A percentile compares a stretch with the other conserved stretches of the same genome.
These are phyloP conservation scores for Calcarius lapponicus DNA, from an alignment of 2,797 vertebrate genomes.

Conservation along the genomic window DNA sequence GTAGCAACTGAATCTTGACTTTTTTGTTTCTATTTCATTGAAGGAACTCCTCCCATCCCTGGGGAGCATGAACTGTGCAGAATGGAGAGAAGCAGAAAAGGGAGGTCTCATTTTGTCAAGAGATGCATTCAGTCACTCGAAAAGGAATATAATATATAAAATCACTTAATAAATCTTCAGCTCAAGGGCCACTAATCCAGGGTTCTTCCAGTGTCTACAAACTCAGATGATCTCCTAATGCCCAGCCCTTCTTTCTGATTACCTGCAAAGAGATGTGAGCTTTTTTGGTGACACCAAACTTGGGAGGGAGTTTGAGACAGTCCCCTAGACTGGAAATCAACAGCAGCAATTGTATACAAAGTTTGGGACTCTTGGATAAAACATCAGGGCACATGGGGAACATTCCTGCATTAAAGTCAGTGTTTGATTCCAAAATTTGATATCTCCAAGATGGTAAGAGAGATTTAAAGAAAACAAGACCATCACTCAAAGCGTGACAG, in stretches of 20 bases:
- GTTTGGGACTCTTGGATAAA: constrained; percentile 28
- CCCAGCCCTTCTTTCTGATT: not conserved
- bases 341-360: constrained; percentile 28
- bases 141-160: not conserved
- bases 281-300: not conserved
- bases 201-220: not conserved
- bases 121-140: not conserved
- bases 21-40: constrained; percentile 10
- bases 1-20: not conserved
- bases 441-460: constrained; percentile 47
- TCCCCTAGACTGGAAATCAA: not conserved
- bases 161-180: not conserved
- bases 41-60: constrained; percentile 31
- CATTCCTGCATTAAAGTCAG: constrained; percentile 13
- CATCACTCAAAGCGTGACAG: constrained; percentile 54
- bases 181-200: not conserved
- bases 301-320: not conserved
- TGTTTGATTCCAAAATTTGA: constrained; percentile 40
- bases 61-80: not conserved
- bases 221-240: not conserved
- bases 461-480: constrained; percentile 55
- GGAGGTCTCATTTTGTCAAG: not conserved
- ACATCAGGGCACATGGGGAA: not conserved
- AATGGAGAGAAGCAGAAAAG: not conserved
- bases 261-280: not conserved